Conservation (phyloP, 2,797 vertebrate genomes). For the Nothura maculosa region DNA sequence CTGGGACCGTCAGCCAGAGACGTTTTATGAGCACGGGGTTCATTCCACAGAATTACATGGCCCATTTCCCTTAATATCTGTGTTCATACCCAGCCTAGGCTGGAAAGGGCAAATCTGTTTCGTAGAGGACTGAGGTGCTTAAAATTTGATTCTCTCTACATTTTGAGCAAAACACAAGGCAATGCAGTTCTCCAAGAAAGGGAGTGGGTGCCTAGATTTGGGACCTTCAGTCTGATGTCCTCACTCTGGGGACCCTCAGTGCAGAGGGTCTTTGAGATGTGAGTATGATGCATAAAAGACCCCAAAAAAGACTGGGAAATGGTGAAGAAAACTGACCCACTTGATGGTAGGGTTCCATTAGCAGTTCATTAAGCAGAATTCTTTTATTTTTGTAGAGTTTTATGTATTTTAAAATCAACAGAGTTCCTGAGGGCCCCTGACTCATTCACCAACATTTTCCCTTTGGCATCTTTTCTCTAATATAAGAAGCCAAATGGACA, state of each 20-base stretch:
- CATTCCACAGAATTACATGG: neutral
- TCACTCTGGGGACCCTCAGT: neutral
- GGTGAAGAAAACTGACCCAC: neutral
- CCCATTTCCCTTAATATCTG: neutral
- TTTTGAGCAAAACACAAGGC: neutral
- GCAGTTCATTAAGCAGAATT: neutral
- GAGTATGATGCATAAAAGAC: neutral
- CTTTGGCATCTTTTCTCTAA: neutral
- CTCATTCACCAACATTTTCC: neutral
- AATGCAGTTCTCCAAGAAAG: neutral
- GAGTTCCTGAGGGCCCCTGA: neutral
- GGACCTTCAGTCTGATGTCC: neutral
- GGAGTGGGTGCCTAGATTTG: neutral
- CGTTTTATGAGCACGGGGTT: neutral
- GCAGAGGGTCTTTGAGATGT: neutral
- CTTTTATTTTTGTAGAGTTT: neutral
- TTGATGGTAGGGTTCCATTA: neutral
- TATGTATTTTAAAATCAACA: neutral
- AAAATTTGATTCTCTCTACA: neutral
- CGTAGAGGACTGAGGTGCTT: neutral
- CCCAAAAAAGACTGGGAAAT: fast-evolving
- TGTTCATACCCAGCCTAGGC: neutral
- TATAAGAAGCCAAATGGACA: neutral
- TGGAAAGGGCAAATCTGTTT: neutral
- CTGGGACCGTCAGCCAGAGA: neutral